Conservation (phyloP, 2,797 vertebrate genomes). For the Glyptemys insculpta region DNA sequence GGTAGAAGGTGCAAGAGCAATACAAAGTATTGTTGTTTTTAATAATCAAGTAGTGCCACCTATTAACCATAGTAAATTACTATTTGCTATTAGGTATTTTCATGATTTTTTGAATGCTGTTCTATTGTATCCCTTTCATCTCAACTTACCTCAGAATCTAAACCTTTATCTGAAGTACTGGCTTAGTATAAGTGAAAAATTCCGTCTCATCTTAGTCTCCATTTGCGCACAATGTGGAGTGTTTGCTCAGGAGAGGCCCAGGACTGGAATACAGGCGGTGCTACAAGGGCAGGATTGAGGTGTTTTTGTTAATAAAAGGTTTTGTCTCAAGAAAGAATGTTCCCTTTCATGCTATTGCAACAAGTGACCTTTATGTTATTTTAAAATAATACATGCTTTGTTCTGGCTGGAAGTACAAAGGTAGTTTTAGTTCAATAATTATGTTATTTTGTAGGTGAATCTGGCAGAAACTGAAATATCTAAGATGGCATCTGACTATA, state of each 20-base stretch:
- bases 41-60: not conserved
- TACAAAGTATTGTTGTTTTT: not conserved
- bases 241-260: not conserved
- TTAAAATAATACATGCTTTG: not conserved
- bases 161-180: not conserved
- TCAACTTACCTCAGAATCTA: not conserved
- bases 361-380: not conserved
- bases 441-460: conserved; percentile 87
- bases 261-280: not conserved
- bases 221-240: not conserved
- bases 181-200: not conserved
- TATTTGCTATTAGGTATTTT: not conserved
- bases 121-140: not conserved
- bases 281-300: not conserved
- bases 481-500: conserved; percentile 93
- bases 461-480: conserved; percentile 91
- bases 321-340: not conserved
- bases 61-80: not conserved
- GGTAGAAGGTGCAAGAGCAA: not conserved
- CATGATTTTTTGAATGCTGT: too few species aligned
- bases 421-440: not conserved
- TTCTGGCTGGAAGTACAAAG: not conserved
- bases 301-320: not conserved
- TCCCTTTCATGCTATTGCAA: not conserved
- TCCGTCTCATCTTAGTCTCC: not conserved